phyloP scores from a whole-genome alignment of 1,140 invertebrate species.

The Rhizoglyphus robini region DNA sequence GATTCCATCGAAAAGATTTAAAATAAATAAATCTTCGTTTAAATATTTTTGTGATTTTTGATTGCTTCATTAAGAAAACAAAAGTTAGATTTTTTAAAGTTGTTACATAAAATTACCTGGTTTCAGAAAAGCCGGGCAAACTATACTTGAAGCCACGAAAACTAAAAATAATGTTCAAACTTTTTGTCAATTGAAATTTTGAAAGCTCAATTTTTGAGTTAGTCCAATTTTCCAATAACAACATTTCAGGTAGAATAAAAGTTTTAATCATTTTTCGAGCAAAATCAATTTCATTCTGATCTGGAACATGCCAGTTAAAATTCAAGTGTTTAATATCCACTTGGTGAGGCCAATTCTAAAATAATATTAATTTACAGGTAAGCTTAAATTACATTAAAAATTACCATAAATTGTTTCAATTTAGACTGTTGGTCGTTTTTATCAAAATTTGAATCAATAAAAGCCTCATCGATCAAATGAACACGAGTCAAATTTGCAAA shows the following conservation, averaged over 20 bases:
- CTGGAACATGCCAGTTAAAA: background rate
- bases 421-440: background rate
- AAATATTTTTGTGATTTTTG: background rate
- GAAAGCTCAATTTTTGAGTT: background rate
- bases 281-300: background rate
- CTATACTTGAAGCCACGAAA: background rate
- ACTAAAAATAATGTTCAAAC: background rate
- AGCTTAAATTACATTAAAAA: background rate
- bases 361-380: background rate
- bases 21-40: background rate
- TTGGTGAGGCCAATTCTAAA: slow-evolving; percentile 2
- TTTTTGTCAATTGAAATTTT: slow-evolving; percentile 2
- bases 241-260: background rate
- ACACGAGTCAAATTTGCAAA: background rate
- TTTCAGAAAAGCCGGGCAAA: background rate
- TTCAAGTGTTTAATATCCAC: background rate
- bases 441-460: no score
- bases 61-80: no score
- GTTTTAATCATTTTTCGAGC: background rate
- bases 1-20: background rate
- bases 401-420: background rate
- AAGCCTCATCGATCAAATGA: background rate
- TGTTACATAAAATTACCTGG: background rate
- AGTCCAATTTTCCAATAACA: background rate
- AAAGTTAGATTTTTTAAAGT: no score